Base-by-base conservation (phyloP, 2,888 invertebrate species). In the Trichogramma dendrolimi region DNA sequence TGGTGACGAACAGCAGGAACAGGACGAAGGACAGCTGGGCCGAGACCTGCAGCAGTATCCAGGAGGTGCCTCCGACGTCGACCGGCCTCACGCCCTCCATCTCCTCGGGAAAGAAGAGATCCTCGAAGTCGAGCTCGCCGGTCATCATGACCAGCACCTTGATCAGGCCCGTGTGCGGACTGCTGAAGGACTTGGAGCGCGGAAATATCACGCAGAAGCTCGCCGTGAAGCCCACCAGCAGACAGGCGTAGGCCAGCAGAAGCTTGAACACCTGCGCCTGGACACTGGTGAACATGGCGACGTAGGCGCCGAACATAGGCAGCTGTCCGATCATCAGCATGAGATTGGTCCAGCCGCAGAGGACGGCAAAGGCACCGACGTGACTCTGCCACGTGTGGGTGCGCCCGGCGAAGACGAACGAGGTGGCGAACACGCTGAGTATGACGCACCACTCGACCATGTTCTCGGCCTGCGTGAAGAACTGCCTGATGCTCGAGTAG, bases 291-390 rank as follows among this genome's bases (percentile, higher is more conserved):
- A 92, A 92, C 93, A 93, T 93, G 0, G 93, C 93, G 4, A 94
- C 92, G 73, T 94, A 94, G 0, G 92, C 90, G 14, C 93, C 94
- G 73, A 94, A 91, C 55, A 92, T 86, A 0, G 94, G 94, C 47
- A 94, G 80, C 71, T 94, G 91, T 0, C 94, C 94, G 61, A 94
- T 89, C 90, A 92, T 92, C 76, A 92, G 81, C 91, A 93, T 92
- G n/a, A 92, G 81, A 78, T 93, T 92, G 5, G 91, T 90, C 93
- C 93, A 93, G 5, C 91, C 92, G 49, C 91, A 87, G 4, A 93
- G 83, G 0, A 92, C 91, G 0, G 92, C 91, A 73, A 92, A 90
- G 0, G 92, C 92, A 0, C 92, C 92, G 38, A 93, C 87, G 74
- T 92, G 92, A 73, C 91, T 92, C 75, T 92, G 92, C 89, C 92